Conservation (phyloP, 1,140 invertebrate genomes). For the Drosophila orena region DNA sequence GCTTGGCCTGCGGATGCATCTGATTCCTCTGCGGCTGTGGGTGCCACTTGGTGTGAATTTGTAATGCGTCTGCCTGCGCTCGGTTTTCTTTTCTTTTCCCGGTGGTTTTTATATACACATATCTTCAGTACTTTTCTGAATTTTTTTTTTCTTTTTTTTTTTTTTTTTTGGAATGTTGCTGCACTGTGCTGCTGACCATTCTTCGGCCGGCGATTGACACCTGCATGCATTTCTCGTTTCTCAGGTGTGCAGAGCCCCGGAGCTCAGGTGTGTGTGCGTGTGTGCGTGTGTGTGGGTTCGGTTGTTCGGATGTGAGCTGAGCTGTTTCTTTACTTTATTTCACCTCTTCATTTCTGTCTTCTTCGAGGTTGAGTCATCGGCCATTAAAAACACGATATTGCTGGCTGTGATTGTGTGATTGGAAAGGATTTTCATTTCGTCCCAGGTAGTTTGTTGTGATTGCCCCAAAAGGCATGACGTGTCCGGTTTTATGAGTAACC, state of each 20-base stretch:
- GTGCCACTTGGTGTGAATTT: slow-evolving; percentile 83
- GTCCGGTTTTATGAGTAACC: slow-evolving; percentile 48
- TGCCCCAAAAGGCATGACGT: slow-evolving; percentile 56
- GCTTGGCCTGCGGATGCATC: slow-evolving; percentile 9
- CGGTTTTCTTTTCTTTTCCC: slow-evolving; percentile 41
- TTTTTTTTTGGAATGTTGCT: slow-evolving; percentile 35
- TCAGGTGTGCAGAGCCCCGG: slow-evolving; percentile 66
- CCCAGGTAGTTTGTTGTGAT: slow-evolving; percentile 67
- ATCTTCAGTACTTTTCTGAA: slow-evolving; percentile 7
- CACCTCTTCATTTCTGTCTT: slow-evolving; percentile 72
- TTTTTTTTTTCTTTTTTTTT: slow-evolving; percentile 15
- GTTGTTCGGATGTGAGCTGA: slow-evolving; percentile 37
- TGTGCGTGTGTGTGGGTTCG: background rate
- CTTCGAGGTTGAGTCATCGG: slow-evolving; percentile 71
- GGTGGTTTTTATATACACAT: slow-evolving; percentile 20
- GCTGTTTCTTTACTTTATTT: slow-evolving; percentile 72
- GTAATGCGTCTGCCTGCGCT: slow-evolving; percentile 69
- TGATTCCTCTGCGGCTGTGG: slow-evolving; percentile 50
- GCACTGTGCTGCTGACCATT: slow-evolving; percentile 58
- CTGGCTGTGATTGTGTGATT: slow-evolving; percentile 48
- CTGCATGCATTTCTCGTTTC: slow-evolving; percentile 83
- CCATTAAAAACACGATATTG: slow-evolving; percentile 72
- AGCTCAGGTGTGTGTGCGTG: slow-evolving; percentile 66
- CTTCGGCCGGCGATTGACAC: slow-evolving; percentile 77
- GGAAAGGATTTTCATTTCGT: slow-evolving; percentile 73